These are phyloP conservation scores for Hydrophis major DNA, from an alignment of 2,797 vertebrate genomes.

Conservation along the genomic window DNA sequence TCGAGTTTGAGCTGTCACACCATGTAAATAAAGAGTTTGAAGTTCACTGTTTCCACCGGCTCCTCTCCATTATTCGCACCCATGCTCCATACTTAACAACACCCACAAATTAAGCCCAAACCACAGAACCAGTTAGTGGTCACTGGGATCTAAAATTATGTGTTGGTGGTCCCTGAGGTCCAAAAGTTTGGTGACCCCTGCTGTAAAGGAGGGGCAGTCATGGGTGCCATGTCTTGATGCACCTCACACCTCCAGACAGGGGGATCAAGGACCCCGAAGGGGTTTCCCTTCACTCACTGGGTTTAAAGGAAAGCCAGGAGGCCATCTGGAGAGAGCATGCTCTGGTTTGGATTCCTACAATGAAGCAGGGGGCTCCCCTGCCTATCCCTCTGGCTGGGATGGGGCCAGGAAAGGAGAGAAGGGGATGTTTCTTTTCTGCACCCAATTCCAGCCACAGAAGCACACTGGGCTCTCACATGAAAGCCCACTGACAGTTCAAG, in stretches of 20 bases:
- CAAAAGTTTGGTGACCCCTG: too few species aligned
- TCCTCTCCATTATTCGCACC: too few species aligned
- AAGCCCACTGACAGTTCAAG: not conserved
- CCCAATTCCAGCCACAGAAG: not conserved
- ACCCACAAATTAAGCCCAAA: too few species aligned
- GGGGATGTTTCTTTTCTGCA: not conserved
- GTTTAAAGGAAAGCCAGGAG: not conserved
- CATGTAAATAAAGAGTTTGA: too few species aligned
- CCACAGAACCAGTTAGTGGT: too few species aligned
- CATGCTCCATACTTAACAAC: too few species aligned
- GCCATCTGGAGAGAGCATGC: not conserved
- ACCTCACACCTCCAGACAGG: not conserved
- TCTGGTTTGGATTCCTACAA: not conserved
- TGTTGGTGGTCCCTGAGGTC: too few species aligned
- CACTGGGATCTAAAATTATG: too few species aligned
- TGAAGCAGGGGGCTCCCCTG: not conserved
- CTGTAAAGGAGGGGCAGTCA: slow-evolving; percentile 4
- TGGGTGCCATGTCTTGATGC: not conserved
- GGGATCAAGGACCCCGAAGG: not conserved
- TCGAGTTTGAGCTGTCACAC: too few species aligned
- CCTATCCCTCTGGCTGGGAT: not conserved
- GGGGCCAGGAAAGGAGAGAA: not conserved
- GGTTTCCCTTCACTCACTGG: not conserved
- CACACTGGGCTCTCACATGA: not conserved
- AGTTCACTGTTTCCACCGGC: too few species aligned